Evolutionary conservation across 2,113 vertebrate genomes (phyloP).

Genomic region (Entosphenus tridentatus): DNA sequence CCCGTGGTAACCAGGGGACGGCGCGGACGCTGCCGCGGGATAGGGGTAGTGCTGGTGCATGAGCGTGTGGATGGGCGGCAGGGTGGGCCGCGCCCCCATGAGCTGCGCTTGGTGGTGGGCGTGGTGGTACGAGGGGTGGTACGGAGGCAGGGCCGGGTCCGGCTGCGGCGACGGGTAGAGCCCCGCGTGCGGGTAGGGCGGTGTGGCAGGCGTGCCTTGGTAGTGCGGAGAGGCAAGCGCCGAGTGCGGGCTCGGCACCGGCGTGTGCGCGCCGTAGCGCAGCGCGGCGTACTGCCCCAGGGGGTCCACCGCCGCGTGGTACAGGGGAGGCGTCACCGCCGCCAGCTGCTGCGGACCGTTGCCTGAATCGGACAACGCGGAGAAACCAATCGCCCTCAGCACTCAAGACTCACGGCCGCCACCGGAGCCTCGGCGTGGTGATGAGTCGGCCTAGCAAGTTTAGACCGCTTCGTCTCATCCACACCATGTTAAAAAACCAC

Average conservation of each 20-base stretch:
- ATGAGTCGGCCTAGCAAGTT: too few species aligned
- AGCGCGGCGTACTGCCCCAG: neutral
- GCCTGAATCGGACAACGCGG: neutral
- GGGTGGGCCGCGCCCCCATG: neutral
- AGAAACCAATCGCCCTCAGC: too few species aligned
- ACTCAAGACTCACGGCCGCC: too few species aligned
- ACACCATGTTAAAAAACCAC: too few species aligned
- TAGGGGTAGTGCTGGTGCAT: conserved; percentile 5
- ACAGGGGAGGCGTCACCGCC: conserved; percentile 1
- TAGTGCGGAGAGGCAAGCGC: neutral
- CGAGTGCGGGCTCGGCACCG: neutral
- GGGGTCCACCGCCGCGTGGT: neutral
- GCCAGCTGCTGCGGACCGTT: neutral
- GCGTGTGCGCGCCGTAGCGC: neutral
- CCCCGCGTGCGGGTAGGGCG: conserved; percentile 3
- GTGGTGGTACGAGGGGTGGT: conserved; percentile 1
- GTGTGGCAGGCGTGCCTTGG: neutral
- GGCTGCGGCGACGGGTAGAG: conserved; percentile 3
- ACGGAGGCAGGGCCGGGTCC: neutral
- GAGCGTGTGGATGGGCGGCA: conserved; percentile 5
- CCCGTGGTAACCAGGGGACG: too few species aligned
- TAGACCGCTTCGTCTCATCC: too few species aligned
- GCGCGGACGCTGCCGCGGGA: too few species aligned
- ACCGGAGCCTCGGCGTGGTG: too few species aligned
- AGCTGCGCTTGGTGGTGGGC: too few species aligned